Evolutionary conservation across 2,113 vertebrate genomes (phyloP), one percentile per base, ranked within the genome.

Genomic region (Gobius niger): DNA sequence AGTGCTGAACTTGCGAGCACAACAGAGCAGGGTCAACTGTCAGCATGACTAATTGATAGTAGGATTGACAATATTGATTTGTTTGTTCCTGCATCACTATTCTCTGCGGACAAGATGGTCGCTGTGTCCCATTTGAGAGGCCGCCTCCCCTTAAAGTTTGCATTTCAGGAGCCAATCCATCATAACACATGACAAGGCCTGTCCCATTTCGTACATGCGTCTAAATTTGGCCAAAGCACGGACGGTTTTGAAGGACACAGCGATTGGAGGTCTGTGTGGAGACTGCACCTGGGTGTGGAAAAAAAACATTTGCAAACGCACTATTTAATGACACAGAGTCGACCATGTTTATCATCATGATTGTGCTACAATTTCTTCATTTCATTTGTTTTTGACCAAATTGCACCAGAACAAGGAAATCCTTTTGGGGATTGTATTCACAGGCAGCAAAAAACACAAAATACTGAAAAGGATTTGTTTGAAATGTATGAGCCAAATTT

Each of bases 41-140:
- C 76, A 63, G n/a, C 47, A 66, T 86, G 78, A 83, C 71, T 75
- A 75, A 86, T 73, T 74, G 67, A 74, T 54, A 52, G 46, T 7
- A 46, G 41, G 66, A 70, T 70, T 73, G 78, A 82, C 60, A 49
- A 12, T 67, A 74, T 76, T 64, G 75, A 81, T 78, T 67, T 71
- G 62, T 75, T 76, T 73, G 53, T 54, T 64, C 47, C 57, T 50
- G 70, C 65, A 8, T 70, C 72, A n/a, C 62, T 64, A 44, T 69
- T 61, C 71, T 77, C 68, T 8, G 57, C 1, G 53, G 68, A 63
- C 46, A 46, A 11, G 10, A 9, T 0, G 44, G 70, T 47, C 65
- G 41, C 51, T 0, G 18, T 56, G 73, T 44, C 52, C 68, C 60
- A 62, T 3, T 65, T 73, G 44, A 53, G 66, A 50, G 19, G 65